These are phyloP conservation scores for Trilocha varians DNA, from an alignment of 2,888 invertebrate genomes.

Conservation along the genomic window DNA sequence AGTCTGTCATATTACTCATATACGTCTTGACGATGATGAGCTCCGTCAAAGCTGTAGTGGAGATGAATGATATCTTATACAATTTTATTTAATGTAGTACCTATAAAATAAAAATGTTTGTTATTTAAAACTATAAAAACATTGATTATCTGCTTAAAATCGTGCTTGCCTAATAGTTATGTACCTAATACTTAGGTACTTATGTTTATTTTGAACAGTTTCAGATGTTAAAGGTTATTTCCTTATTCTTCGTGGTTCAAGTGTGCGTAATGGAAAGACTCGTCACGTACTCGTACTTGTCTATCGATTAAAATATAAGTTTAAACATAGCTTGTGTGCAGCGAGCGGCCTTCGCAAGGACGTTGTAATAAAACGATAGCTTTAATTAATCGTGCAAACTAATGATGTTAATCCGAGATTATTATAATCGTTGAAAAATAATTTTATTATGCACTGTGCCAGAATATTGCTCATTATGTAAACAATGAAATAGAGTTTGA, in stretches of 20 bases:
- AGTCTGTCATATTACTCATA: no score
- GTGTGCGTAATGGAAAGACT: conserved; percentile 46
- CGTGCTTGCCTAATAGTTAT: conserved; percentile 51
- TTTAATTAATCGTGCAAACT: conserved; percentile 21
- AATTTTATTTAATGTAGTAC: no score
- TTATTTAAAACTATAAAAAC: not conserved
- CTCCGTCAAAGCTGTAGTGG: no score
- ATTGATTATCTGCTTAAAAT: conserved; percentile 30
- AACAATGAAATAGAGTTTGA: no score
- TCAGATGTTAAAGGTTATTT: conserved; percentile 64
- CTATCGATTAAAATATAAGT: conserved; percentile 34
- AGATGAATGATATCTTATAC: no score
- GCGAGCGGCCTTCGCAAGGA: conserved; percentile 62
- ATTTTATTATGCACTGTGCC: no score
- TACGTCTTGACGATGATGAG: no score
- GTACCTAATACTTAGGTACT: conserved; percentile 38
- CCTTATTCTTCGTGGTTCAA: conserved; percentile 46
- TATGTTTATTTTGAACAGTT: conserved; percentile 55
- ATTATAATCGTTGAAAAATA: not conserved
- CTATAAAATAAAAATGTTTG: not conserved
- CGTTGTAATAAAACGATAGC: conserved; percentile 25
- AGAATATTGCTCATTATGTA: no score
- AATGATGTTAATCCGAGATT: not conserved
- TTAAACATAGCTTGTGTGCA: conserved; percentile 24
- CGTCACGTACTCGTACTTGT: conserved; percentile 42